Conservation (phyloP, 2,888 invertebrate species). For the Hypolimnas misippus region DNA sequence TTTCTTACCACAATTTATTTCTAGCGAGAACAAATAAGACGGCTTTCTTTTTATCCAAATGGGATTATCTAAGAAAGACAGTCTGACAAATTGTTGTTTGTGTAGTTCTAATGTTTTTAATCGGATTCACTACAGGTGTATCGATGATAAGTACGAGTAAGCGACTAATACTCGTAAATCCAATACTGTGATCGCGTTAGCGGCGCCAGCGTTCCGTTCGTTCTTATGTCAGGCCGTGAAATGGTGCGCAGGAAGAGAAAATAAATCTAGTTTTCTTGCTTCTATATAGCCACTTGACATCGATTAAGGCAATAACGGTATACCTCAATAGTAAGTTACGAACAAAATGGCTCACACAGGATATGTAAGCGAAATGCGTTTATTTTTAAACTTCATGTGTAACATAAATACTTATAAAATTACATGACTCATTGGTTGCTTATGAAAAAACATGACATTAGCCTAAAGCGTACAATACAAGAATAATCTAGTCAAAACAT, state of each 20-base stretch:
- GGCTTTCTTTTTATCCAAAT: constrained; percentile 25
- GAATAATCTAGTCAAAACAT: background rate
- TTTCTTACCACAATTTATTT: constrained; percentile 17
- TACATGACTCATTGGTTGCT: no score
- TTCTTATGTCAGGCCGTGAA: constrained; percentile 41
- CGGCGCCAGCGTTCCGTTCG: constrained; percentile 74
- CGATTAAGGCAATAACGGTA: constrained; percentile 30
- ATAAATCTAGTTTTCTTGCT: constrained; percentile 38
- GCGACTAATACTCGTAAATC: constrained; percentile 63
- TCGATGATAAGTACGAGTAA: constrained; percentile 62
- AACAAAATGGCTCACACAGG: constrained; percentile 14
- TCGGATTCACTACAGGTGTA: constrained; percentile 60
- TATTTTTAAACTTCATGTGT: background rate
- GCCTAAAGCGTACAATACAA: background rate
- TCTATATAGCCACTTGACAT: constrained; percentile 37
- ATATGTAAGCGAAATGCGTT: constrained; percentile 18
- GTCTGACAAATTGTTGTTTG: constrained; percentile 27
- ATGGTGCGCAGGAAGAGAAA: constrained; percentile 42
- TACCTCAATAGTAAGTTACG: constrained; percentile 23
- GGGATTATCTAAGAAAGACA: constrained; percentile 14
- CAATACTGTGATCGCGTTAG: constrained; percentile 68
- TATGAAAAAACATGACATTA: background rate
- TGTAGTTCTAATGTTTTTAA: constrained; percentile 29
- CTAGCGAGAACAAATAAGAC: constrained; percentile 6
- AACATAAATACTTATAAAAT: background rate